Evolutionary conservation across 2,113 vertebrate species (phyloP).

Genomic region (Pelvicachromis taeniatus): DNA sequence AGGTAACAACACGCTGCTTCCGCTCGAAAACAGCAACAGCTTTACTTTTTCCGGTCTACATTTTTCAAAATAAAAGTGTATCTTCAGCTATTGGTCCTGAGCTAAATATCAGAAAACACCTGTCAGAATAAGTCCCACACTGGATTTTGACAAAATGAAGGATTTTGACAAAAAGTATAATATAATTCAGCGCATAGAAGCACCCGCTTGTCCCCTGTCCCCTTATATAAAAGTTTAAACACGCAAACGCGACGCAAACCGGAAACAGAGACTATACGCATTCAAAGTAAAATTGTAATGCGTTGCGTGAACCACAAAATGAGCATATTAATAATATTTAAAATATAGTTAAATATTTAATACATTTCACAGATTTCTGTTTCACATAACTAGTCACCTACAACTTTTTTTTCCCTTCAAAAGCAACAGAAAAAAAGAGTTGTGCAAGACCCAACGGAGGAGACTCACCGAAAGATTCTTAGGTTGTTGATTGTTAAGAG

Average conservation of each 20-base stretch:
- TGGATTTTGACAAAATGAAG: no score
- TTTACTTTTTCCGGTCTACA: background rate
- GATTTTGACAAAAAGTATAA: background rate
- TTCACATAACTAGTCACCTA: background rate
- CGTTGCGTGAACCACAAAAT: background rate
- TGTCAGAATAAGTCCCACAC: background rate
- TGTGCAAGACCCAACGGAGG: background rate
- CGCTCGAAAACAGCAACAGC: background rate
- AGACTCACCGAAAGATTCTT: background rate
- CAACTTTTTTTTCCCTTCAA: background rate
- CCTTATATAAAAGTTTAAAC: background rate
- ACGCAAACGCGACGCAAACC: background rate
- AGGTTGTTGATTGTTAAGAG: background rate
- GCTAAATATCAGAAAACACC: background rate
- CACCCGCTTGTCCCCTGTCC: background rate
- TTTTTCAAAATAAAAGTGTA: constrained; percentile 28
- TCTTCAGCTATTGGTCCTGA: no score
- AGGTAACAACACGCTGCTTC: constrained; percentile 10
- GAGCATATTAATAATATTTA: background rate
- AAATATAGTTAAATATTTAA: background rate
- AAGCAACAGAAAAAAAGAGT: background rate
- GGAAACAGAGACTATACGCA: background rate
- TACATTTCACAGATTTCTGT: background rate
- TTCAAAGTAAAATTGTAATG: background rate
- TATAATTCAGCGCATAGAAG: background rate